Evolutionary conservation across 2,797 vertebrate species (phyloP).

Genomic region (Semaprochilodus insignis): DNA sequence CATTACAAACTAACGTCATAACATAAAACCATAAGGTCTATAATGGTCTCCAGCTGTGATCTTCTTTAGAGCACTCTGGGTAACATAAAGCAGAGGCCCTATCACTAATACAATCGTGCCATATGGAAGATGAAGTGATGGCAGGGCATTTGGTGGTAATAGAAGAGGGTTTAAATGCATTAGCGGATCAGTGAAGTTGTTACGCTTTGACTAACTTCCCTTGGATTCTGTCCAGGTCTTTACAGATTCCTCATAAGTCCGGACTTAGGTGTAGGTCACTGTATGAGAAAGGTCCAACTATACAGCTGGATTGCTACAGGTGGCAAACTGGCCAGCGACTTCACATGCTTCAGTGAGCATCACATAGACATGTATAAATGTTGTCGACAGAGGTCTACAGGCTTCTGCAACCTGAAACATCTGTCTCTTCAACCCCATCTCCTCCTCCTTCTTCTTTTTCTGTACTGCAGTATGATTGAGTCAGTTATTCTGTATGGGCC

Average conservation of each 20-base stretch:
- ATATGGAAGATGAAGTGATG: neutral
- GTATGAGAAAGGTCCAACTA: neutral
- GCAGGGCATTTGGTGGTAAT: neutral
- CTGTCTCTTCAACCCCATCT: too few species aligned
- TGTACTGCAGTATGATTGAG: too few species aligned
- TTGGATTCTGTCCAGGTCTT: neutral
- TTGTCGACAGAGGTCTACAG: too few species aligned
- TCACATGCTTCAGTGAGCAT: too few species aligned
- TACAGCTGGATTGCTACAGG: neutral
- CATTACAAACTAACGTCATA: too few species aligned
- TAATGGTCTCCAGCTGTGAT: neutral
- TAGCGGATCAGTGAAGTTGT: slow-evolving; percentile 1
- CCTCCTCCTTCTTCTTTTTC: too few species aligned
- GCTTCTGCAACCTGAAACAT: too few species aligned
- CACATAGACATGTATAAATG: too few species aligned
- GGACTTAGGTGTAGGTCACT: neutral
- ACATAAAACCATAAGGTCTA: neutral
- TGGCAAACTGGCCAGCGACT: neutral
- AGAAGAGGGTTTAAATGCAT: slow-evolving; percentile 27
- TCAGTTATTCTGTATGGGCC: too few species aligned
- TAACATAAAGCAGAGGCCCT: neutral
- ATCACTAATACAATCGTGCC: neutral
- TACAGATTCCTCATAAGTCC: neutral
- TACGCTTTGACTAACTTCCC: slow-evolving; percentile 17
- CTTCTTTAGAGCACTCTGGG: neutral